phyloP scores from a whole-genome alignment of 37 sponge, comb jelly and placozoan genomes.

The Cliona cf. orientalis region DNA sequence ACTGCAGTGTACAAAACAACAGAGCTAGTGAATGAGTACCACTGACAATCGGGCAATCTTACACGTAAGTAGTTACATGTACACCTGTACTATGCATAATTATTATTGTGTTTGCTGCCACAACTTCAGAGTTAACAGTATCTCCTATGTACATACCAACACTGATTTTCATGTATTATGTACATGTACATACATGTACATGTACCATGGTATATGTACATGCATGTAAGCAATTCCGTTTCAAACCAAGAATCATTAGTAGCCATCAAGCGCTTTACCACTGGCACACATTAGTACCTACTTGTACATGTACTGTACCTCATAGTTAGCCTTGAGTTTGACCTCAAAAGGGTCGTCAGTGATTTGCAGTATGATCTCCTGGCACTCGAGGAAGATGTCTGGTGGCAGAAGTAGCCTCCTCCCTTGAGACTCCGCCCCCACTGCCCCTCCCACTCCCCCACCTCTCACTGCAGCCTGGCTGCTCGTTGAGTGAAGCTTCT shows the following conservation, averaged over 20 bases:
- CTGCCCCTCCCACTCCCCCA: neutral
- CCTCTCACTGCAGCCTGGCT: neutral
- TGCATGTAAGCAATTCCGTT: neutral
- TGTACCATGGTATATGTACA: no score
- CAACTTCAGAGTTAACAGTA: neutral
- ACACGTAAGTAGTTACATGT: neutral
- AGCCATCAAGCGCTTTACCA: constrained; percentile 15
- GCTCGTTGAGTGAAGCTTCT: constrained; percentile 32
- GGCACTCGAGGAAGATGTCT: constrained; percentile 63
- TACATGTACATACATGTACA: neutral
- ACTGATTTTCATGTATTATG: neutral
- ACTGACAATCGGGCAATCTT: neutral
- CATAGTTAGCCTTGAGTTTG: constrained; percentile 86
- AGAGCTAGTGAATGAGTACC: neutral
- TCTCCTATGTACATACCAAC: neutral
- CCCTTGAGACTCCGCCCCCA: neutral
- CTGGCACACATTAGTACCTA: neutral
- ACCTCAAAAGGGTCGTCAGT: constrained; percentile 88
- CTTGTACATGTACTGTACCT: constrained; percentile 53
- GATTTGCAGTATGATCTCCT: constrained; percentile 63
- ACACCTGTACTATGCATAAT: neutral
- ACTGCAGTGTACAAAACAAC: no score
- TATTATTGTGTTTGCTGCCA: no score
- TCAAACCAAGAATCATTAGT: neutral
- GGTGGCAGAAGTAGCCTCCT: constrained; percentile 40